A percentile compares a stretch with the other conserved stretches of the same genome.
These are phyloP conservation scores for Limnodromus scolopaceus DNA, from an alignment of 2,797 vertebrate genomes.

Conservation along the genomic window DNA sequence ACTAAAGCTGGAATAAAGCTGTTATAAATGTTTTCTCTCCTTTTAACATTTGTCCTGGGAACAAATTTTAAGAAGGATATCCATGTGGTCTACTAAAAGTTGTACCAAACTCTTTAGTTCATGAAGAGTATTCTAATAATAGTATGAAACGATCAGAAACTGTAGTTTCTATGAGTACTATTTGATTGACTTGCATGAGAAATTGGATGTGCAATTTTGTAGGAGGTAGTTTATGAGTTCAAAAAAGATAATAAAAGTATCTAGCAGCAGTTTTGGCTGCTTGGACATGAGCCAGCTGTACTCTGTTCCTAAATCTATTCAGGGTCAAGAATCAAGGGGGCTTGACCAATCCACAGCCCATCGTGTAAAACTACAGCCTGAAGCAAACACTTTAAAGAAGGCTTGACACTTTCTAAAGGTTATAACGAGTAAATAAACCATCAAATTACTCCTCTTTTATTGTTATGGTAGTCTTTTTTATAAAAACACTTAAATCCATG, in stretches of 20 bases:
- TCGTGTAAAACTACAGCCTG: slow-evolving; percentile 88
- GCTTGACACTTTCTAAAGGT: slow-evolving; percentile 90
- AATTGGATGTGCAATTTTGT: slow-evolving; percentile 74
- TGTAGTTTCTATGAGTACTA: neutral
- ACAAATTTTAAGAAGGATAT: neutral
- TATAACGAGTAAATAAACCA: slow-evolving; percentile 90
- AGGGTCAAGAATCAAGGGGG: slow-evolving; percentile 83
- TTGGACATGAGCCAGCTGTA: slow-evolving; percentile 77
- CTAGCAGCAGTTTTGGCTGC: slow-evolving; percentile 76
- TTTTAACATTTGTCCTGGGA: neutral
- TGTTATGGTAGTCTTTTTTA: slow-evolving; percentile 87
- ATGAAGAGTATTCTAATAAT: neutral
- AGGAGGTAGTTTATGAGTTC: slow-evolving; percentile 76
- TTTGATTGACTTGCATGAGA: slow-evolving; percentile 72
- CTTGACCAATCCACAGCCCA: slow-evolving; percentile 85
- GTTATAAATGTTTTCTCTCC: neutral
- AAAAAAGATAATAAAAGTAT: slow-evolving; percentile 78
- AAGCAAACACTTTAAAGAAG: slow-evolving; percentile 88
- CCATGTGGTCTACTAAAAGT: neutral
- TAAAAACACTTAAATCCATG: slow-evolving; percentile 86
- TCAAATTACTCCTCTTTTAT: slow-evolving; percentile 92
- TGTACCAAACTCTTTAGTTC: neutral
- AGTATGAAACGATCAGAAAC: slow-evolving; percentile 32
- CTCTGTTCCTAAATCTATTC: slow-evolving; percentile 83
- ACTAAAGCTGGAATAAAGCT: neutral